Evolutionary conservation across 1,140 invertebrate genomes (phyloP), one percentile per base, ranked within the genome.

Genomic region (Xylocopa sonorina): DNA sequence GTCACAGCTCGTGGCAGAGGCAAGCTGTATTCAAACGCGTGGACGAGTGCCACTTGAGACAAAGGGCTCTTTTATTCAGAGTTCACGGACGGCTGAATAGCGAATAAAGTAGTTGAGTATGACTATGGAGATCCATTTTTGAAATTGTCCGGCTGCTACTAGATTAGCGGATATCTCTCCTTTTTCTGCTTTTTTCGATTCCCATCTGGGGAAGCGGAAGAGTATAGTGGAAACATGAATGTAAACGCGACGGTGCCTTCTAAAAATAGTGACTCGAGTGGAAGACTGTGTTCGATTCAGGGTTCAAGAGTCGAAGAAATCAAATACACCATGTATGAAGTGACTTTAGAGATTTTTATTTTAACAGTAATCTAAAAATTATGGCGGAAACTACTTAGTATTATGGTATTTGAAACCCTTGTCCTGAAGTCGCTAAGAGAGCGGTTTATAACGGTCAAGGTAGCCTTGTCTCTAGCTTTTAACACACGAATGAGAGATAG

Each of bases 101-200:
- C 41, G 64, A 77, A 77, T 77, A 77, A 77, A 68, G 64, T 69
- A 75, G 58, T 73, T 73, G 57, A 63, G 14, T 41, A 73, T 43
- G 41, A 62, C 71, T 50, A 62, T 29, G 68, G 38, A 71, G 24
- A 21, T 58, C 53, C 68, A 58, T 71, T 58, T 51, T 71, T 71
- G 53, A 71, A 71, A 71, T 71, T 71, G 68, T 43, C 68, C 68
- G 51, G 68, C 53, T 57, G 38, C 51, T n/a, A 51, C 5, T 32
- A 38, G 53, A 71, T 71, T 57, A 71, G 32, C 34, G 58, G 68
- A 71, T 58, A 57, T 38, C 12, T 24, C n/a, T 24, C 10, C n/a
- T 24, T 18, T 2, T 50, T 3, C 24, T 21, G n/a, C 24, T 9
- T 27, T 41, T 71, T 57, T 57, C 38, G 3, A 3, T 41, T 43